A percentile compares a stretch with the other conserved stretches of the same genome.
These are phyloP conservation scores for Chiloscyllium punctatum DNA, from an alignment of 2,797 vertebrate genomes.

Conservation along the genomic window DNA sequence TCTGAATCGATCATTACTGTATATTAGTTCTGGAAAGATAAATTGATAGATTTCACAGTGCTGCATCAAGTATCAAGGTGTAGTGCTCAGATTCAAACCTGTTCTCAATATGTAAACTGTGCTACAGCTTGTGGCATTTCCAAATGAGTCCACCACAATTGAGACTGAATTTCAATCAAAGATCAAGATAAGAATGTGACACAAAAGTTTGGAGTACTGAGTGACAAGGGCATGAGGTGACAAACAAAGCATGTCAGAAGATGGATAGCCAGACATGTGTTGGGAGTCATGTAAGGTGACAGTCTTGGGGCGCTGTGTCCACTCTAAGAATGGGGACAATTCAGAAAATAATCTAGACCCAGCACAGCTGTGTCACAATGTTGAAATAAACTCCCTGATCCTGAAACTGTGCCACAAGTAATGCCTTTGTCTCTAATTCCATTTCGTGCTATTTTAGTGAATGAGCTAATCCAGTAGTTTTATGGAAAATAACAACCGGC, in stretches of 20 bases:
- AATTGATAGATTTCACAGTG: neutral
- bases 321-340: neutral
- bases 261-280: neutral
- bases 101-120: neutral
- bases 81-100: neutral
- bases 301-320: neutral
- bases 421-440: conserved; percentile 15
- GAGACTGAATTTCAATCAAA: neutral
- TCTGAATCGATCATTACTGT: too few species aligned
- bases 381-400: neutral
- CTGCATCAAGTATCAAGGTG: neutral
- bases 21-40: too few species aligned
- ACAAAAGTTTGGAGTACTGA: neutral
- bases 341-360: conserved; percentile 10
- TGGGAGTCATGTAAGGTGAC: neutral
- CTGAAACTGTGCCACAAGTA: conserved; percentile 2
- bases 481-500: neutral
- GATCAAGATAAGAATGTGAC: neutral
- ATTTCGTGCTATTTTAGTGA: neutral
- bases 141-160: neutral
- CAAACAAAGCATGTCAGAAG: neutral
- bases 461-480: neutral
- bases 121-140: neutral
- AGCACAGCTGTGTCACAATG: neutral
- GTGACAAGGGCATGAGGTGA: neutral